Conservation (phyloP, 2,113 vertebrate species). For the Protomyctophum bolini region DNA sequence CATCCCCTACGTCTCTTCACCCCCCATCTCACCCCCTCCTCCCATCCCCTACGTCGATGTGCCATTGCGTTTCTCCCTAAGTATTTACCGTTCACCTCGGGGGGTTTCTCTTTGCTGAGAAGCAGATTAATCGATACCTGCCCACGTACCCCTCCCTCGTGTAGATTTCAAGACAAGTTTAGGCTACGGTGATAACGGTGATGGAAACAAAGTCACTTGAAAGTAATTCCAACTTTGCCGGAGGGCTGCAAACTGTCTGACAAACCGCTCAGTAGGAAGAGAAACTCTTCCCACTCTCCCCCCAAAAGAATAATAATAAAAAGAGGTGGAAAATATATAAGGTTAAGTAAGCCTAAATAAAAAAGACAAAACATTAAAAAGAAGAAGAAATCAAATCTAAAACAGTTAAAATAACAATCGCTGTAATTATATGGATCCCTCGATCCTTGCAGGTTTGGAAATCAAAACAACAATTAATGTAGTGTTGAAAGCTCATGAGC, state of each 20-base stretch:
- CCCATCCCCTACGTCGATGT: conserved; percentile 23
- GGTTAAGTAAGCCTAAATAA: conserved; percentile 18
- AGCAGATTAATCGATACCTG: conserved; percentile 55
- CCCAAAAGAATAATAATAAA: conserved; percentile 25
- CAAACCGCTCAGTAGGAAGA: conserved; percentile 22
- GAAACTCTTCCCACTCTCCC: no score
- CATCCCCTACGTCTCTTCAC: conserved; percentile 16
- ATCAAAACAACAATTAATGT: background rate
- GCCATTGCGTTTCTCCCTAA: conserved; percentile 20
- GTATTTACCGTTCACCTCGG: conserved; percentile 40
- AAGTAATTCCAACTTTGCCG: conserved; percentile 68
- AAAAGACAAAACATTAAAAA: background rate
- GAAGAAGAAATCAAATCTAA: background rate
- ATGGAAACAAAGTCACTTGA: conserved; percentile 70
- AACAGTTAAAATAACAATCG: no score
- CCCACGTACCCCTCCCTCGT: conserved; percentile 32
- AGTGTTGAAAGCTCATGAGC: background rate
- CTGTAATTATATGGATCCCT: background rate
- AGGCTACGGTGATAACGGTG: conserved; percentile 63
- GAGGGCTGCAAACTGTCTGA: conserved; percentile 59
- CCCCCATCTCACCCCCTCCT: background rate
- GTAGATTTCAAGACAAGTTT: conserved; percentile 64
- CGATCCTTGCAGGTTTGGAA: conserved; percentile 15
- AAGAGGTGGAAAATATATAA: conserved; percentile 25
- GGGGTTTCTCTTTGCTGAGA: conserved; percentile 33